Base-by-base conservation (phyloP, 2,113 vertebrate species). In the Cheilinus undulatus region DNA sequence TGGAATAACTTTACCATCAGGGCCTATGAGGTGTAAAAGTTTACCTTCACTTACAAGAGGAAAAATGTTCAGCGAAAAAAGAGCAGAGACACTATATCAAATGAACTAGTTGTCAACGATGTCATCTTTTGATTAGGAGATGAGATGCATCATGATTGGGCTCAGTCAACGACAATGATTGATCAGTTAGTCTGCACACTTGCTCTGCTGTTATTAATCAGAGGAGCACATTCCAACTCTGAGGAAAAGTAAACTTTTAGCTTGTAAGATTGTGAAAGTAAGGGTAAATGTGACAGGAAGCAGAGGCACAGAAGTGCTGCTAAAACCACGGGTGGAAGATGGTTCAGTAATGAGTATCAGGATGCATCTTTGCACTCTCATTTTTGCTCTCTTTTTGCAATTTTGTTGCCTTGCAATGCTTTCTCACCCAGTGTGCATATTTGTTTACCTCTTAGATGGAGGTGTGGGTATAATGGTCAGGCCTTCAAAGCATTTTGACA, bases 171-270 rank as follows among this genome's bases (percentile, higher is more conserved):
- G 42, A 32, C 26, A 26, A 34, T 48, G 65, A 67, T 53, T 34
- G 45, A 46, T 53, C 38, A 36, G 12, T 38, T 12, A 12, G 22
- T 38, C 17, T 0, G 1, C 22, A 14, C 15, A 4, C 58, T 57
- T 34, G 11, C 63, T 51, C 51, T 28, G 32, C 2, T 62, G 64
- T 65, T 34, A 69, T 73, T 45, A 54, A 54, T 75, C 49, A 69
- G 27, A 26, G 57, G 27, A 14, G 23, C 10, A 13, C 40, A 1
- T 32, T 22, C 1, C 14, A 4, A 12, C 14, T 2, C 28, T 43
- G 17, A 12, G 7, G 7, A n/a, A 19, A 22, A 38, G 24, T 27
- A 7, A 40, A 32, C 15, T 48, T n/a, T 26, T 8, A 48, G 15
- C 17, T 22, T 11, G 22, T 5, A 43, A 53, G 13, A 19, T 4